Percentiles rank a stretch among this genome's conserved stretches.
These are phyloP conservation scores for Diarsia brunnea DNA, from an alignment of 2,888 invertebrate species.

Conservation along the genomic window DNA sequence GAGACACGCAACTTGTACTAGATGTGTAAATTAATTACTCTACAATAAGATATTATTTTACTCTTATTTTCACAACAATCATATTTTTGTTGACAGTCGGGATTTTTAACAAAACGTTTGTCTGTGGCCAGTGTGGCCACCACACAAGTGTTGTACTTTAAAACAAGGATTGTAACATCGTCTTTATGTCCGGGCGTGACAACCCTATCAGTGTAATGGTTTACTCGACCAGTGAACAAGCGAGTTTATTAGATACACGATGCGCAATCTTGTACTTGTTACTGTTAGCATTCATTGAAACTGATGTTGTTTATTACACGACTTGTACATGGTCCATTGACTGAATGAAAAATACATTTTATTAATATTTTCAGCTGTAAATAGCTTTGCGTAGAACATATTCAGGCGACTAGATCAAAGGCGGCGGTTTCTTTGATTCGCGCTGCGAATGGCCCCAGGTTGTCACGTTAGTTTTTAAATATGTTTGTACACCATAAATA, in stretches of 20 bases:
- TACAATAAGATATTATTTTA: background rate
- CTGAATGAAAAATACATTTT: constrained; percentile 59
- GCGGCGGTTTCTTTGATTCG: constrained; percentile 83
- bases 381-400: constrained; percentile 70
- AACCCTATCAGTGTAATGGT: constrained; percentile 65
- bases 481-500: constrained; percentile 68
- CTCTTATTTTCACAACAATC: background rate
- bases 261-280: constrained; percentile 62
- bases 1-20: background rate
- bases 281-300: constrained; percentile 60
- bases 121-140: constrained; percentile 14
- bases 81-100: background rate
- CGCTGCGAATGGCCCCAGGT: constrained; percentile 75
- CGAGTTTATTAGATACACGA: constrained; percentile 70
- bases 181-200: constrained; percentile 19
- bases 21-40: constrained; percentile 15
- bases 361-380: constrained; percentile 66
- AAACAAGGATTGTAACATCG: constrained; percentile 30
- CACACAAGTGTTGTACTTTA: constrained; percentile 7
- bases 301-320: constrained; percentile 54
- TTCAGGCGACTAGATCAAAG: constrained; percentile 84
- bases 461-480: constrained; percentile 80
- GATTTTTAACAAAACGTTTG: constrained; percentile 1
- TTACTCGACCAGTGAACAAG: constrained; percentile 74
- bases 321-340: constrained; percentile 37